Evolutionary conservation across 2,797 vertebrate species (phyloP).

Genomic region (Sebastolobus alascanus): DNA sequence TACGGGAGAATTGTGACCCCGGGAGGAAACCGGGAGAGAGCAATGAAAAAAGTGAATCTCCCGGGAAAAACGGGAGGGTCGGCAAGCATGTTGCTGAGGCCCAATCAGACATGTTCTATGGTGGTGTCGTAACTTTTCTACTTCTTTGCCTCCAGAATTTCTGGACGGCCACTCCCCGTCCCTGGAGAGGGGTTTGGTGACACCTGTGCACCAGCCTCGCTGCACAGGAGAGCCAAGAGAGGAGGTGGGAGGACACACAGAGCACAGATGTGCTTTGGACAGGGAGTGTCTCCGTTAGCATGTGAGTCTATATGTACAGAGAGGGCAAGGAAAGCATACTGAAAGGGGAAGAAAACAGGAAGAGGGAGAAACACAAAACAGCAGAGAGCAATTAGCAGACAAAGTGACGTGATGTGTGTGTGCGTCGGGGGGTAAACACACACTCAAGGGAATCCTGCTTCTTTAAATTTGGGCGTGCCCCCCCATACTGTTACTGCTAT

Average conservation of each 20-base stretch:
- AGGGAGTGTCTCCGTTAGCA: conserved; percentile 28
- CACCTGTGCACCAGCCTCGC: conserved; percentile 72
- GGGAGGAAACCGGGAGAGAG: too few species aligned
- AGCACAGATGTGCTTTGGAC: conserved; percentile 61
- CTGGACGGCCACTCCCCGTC: conserved; percentile 44
- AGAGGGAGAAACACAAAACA: conserved; percentile 78
- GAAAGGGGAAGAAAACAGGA: conserved; percentile 78
- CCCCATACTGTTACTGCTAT: conserved; percentile 49
- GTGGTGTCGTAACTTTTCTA: conserved; percentile 28
- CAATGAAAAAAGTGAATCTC: too few species aligned
- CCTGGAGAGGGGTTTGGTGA: conserved; percentile 47
- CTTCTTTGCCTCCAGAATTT: conserved; percentile 25
- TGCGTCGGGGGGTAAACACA: conserved; percentile 12
- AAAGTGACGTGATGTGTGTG: conserved; percentile 63
- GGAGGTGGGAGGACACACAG: neutral
- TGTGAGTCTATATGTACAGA: conserved; percentile 28
- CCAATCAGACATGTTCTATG: conserved; percentile 14
- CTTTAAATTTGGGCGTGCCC: conserved; percentile 66
- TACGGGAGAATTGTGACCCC: too few species aligned
- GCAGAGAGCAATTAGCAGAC: conserved; percentile 77
- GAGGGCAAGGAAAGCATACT: conserved; percentile 52
- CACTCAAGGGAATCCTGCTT: conserved; percentile 39
- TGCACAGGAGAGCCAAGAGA: conserved; percentile 12
- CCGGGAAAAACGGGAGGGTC: too few species aligned
- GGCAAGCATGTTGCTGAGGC: neutral